Evolutionary conservation across 2,113 vertebrate genomes (phyloP), one percentile per base, ranked within the genome.

Genomic region (Scolopax mira): DNA sequence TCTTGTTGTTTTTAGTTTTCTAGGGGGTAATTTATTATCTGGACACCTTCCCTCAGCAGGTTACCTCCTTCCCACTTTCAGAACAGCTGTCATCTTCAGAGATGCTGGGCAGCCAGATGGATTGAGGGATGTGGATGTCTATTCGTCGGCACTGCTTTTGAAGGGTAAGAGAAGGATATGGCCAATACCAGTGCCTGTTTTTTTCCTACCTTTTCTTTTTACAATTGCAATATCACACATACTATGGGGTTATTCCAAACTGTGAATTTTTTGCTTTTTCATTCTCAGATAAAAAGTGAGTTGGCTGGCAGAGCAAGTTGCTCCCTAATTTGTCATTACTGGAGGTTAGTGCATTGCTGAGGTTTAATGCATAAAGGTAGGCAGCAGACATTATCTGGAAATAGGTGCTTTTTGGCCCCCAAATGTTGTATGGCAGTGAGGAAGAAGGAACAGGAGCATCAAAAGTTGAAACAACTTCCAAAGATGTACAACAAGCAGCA

Each of bases 51-150:
- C 5, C 62, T 41, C 82, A 79, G 89, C 70, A 90, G 42, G 89
- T 66, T 79, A 62, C 8, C 46, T 64, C 48, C 82, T 93, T 83
- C 48, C 48, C 31, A 58, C 74, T 78, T 81, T 35, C 60, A 93
- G 67, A 51, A 75, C 85, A 93, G 93, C 85, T 96, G 90, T 52
- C 4, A 2, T 44, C 79, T 86, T 91, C 60, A 79, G 91, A 90
- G 71, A 72, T 39, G 16, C 30, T 0, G 9, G 66, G 28, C 79
- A 88, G 85, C 67, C 94, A 95, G 92, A 91, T 62, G 70, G 71
- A 74, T 39, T 5, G 60, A 87, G 19, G 7, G 1, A 73, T 73
- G 58, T 33, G 37, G 22, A 51, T 0, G 0, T 22, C 55, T 75
- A 39, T 55, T 58, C 5, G 22, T 37, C 18, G 6, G 64, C 79